phyloP scores from a whole-genome alignment of 2,113 vertebrate species.

The Eidolon helvum region DNA sequence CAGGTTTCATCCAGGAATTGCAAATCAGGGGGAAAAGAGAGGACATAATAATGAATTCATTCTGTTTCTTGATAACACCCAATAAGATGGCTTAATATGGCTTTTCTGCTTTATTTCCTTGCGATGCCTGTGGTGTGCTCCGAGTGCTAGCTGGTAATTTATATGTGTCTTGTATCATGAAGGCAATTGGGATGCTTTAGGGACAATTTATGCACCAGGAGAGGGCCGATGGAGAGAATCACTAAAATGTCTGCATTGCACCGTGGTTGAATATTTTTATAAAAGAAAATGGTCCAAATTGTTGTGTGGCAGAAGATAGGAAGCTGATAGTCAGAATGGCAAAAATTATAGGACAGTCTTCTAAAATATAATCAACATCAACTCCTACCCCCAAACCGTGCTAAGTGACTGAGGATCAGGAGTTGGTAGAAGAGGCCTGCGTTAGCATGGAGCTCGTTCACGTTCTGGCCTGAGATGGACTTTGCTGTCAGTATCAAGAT shows the following conservation, averaged over 20 bases:
- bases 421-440: not conserved
- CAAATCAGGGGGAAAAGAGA: constrained; percentile 78
- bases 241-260: constrained; percentile 39
- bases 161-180: constrained; percentile 1
- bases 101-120: constrained; percentile 77
- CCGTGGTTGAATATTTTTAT: constrained; percentile 21
- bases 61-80: constrained; percentile 80
- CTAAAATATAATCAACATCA: not conserved
- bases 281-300: constrained; percentile 29
- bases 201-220: constrained; percentile 46
- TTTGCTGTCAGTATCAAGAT: not conserved
- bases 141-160: not conserved
- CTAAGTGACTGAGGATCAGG: not conserved
- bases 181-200: not conserved
- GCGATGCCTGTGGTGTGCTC: constrained; percentile 46
- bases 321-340: not conserved
- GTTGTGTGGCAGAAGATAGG: not conserved
- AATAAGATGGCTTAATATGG: constrained; percentile 78
- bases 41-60: constrained; percentile 84
- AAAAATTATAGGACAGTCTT: not conserved
- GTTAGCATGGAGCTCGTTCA: rapidly evolving
- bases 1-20: constrained; percentile 79
- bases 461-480: not conserved
- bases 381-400: not conserved
- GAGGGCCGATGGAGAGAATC: constrained; percentile 49